Base-by-base conservation (phyloP, 2,113 vertebrate genomes). In the Tympanuchus pallidicinctus region DNA sequence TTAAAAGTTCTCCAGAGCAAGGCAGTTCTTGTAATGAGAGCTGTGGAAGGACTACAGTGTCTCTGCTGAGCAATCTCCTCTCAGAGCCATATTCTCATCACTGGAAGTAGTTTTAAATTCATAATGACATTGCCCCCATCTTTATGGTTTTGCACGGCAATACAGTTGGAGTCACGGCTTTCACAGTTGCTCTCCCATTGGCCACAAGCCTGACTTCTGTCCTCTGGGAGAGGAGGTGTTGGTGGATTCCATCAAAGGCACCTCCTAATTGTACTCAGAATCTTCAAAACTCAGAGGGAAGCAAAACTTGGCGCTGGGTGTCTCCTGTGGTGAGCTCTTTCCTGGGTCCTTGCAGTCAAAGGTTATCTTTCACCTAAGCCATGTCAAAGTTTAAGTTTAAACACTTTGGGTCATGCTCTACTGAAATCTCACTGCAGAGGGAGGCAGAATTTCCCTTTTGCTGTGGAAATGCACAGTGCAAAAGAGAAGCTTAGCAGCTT, bases 191-290 rank as follows among this genome's bases (percentile, higher is more conserved):
- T 92, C 65, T 94, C 90, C 48, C 48, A 42, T 65, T 86, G 93
- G 75, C 71, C 78, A 70, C 36, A 77, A 64, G 79, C 40, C 65
- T 77, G 60, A 92, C 89, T 92, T 91, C 72, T 92, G 69, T 92
- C 76, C 88, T 91, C 69, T 69, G 27, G 43, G 89, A 90, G 72
- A 83, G 92, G 73, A 92, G 76, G 85, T 81, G 90, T 82, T 92
- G n/a, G 88, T 95, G 52, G 76, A 95, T 94, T 90, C 93, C 91
- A 87, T 94, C 96, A 97, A 82, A 96, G 57, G 57, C 94, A 93
- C 90, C 88, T 94, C 88, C 54, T 95, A 95, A 95, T 95, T 94
- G 91, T 69, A 93, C 76, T 81, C 75, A 57, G 27, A 80, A 79
- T 71, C 79, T 92, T 90, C 85, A 91, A 91, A 92, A 91, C 76